These are phyloP conservation scores for Leptothorax acervorum DNA, from an alignment of 2,888 invertebrate genomes.

Conservation along the genomic window DNA sequence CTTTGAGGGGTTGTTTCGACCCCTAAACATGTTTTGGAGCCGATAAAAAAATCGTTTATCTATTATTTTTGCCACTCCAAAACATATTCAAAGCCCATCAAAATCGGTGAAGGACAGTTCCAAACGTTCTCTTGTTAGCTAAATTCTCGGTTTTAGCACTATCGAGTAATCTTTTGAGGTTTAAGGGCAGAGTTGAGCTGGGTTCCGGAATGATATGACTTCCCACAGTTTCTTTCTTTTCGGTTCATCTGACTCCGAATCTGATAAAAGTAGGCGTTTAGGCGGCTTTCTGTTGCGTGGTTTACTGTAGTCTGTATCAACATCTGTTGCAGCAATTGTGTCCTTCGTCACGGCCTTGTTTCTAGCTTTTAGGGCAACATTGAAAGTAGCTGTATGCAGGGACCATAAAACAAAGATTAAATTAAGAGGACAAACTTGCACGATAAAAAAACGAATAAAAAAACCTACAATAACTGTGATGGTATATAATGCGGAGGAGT, in stretches of 20 bases:
- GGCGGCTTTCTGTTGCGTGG: not conserved
- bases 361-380: not conserved
- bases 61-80: no score
- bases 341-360: not conserved
- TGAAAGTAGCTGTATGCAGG: not conserved
- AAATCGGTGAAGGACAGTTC: no score
- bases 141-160: not conserved
- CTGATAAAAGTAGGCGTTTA: not conserved
- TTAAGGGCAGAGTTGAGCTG: no score
- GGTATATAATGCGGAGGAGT: not conserved
- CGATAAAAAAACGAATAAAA: not conserved
- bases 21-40: no score
- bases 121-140: no score
- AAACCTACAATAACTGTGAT: not conserved
- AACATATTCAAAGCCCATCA: no score
- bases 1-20: no score
- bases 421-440: not conserved
- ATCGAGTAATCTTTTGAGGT: no score
- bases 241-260: no score
- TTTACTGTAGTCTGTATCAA: not conserved
- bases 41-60: no score
- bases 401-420: not conserved
- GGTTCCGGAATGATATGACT: no score
- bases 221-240: no score
- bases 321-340: not conserved